phyloP scores from a whole-genome alignment of 2,797 vertebrate genomes.

The Lacerta bilineata region DNA sequence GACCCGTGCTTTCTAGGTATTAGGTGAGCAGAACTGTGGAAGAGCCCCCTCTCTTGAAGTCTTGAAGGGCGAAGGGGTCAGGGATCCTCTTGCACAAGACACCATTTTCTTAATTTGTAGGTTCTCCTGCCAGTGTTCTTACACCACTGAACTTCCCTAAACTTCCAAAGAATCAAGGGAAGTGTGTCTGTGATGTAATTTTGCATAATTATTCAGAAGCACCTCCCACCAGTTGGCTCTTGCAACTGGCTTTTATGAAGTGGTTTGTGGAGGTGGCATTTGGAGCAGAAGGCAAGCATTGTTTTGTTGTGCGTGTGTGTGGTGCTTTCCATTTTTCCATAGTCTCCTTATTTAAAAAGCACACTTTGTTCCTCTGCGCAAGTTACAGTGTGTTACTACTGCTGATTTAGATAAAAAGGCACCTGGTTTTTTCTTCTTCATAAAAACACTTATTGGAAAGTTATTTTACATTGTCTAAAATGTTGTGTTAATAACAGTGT shows the following conservation, averaged over 20 bases:
- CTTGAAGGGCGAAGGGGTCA: too few relatives aligned
- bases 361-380: slow-evolving; percentile 16
- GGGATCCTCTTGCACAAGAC: too few relatives aligned
- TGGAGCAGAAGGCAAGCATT: not conserved
- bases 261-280: not conserved
- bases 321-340: slow-evolving; percentile 28
- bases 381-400: slow-evolving; percentile 42
- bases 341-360: not conserved
- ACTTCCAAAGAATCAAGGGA: not conserved
- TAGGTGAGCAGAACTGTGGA: too few relatives aligned
- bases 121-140: too few relatives aligned
- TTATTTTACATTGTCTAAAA: slow-evolving; percentile 40
- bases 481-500: not conserved
- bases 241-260: not conserved
- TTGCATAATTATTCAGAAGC: not conserved
- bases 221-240: not conserved
- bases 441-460: slow-evolving; percentile 17
- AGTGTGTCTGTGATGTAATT: not conserved
- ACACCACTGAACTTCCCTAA: not conserved
- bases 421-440: slow-evolving; percentile 36
- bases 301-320: not conserved
- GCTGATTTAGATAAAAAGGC: slow-evolving; percentile 20
- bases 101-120: too few relatives aligned
- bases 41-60: too few relatives aligned
- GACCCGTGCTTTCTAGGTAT: too few relatives aligned